phyloP scores from a whole-genome alignment of 2,888 invertebrate species.

The Drosophila fungiperda region DNA sequence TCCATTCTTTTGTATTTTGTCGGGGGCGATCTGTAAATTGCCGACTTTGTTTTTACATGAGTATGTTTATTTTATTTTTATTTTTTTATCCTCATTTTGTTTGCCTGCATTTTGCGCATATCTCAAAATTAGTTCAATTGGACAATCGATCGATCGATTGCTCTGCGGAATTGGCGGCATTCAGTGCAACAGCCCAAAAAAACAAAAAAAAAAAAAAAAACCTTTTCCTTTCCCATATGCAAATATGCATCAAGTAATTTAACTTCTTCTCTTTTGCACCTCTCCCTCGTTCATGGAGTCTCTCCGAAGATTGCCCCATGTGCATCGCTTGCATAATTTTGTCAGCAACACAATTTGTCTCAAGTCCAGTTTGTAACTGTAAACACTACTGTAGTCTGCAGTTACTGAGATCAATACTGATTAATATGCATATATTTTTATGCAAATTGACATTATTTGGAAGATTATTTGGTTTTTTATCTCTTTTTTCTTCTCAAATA shows the following conservation, averaged over 20 bases:
- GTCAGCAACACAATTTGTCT: conserved; percentile 13
- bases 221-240: conserved; percentile 42
- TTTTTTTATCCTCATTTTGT: background rate
- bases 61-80: background rate
- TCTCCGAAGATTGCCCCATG: background rate
- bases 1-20: conserved; percentile 30
- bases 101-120: conserved; percentile 63
- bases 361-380: conserved; percentile 44
- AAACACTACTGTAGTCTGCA: background rate
- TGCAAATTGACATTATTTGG: background rate
- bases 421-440: background rate
- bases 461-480: background rate
- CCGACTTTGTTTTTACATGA: conserved; percentile 7
- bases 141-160: conserved; percentile 58
- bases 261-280: conserved; percentile 24
- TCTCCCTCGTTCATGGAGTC: background rate
- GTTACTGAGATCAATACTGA: background rate
- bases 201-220: background rate
- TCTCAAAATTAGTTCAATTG: conserved; percentile 76
- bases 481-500: background rate
- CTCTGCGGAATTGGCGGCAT: conserved; percentile 69
- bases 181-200: conserved; percentile 27
- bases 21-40: conserved; percentile 66
- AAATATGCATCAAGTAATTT: conserved; percentile 65
- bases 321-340: conserved; percentile 67